Conservation (phyloP, 2,113 vertebrate species). For the Rhea pennata region DNA sequence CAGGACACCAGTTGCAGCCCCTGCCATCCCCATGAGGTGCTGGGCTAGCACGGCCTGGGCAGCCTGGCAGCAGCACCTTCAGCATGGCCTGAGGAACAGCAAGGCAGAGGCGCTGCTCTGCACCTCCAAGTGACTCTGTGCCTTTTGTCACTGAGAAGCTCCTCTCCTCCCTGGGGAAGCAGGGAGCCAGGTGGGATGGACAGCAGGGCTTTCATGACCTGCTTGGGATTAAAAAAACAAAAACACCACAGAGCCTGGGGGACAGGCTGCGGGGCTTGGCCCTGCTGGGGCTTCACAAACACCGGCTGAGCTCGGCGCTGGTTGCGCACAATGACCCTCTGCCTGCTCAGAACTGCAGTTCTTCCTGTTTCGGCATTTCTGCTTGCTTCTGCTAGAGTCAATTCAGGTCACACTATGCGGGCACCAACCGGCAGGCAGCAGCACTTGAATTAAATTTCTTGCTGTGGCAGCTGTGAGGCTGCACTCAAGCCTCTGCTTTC, state of each 20-base stretch:
- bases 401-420: not conserved
- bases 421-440: not conserved
- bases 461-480: too few species aligned
- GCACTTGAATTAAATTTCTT: not conserved
- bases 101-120: too few species aligned
- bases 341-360: too few species aligned
- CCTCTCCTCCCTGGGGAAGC: not conserved
- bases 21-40: too few species aligned
- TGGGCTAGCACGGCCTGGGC: too few species aligned
- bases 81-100: too few species aligned
- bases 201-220: not conserved
- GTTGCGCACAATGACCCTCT: too few species aligned
- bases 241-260: not conserved
- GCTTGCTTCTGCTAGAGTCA: not conserved
- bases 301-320: not conserved
- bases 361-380: not conserved
- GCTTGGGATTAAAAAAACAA: not conserved
- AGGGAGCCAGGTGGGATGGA: not conserved
- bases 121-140: too few species aligned
- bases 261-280: not conserved
- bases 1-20: too few species aligned
- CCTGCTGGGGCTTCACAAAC: not conserved
- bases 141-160: too few species aligned
- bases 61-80: too few species aligned
- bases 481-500: not conserved